phyloP scores from a whole-genome alignment of 2,797 vertebrate genomes.

The Mus caroli region DNA sequence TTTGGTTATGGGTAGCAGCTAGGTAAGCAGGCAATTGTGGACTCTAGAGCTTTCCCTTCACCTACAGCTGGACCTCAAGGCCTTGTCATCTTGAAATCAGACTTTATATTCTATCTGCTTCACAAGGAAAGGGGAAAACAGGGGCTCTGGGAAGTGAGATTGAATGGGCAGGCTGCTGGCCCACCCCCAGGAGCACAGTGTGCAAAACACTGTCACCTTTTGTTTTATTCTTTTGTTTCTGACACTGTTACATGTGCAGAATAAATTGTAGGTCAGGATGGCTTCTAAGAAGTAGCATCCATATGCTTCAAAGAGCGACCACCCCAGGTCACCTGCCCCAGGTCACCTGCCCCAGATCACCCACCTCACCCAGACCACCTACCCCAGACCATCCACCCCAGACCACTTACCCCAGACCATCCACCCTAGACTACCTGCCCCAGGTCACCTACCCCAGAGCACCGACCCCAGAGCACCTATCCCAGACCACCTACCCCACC shows the following conservation, averaged over 20 bases:
- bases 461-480: neutral
- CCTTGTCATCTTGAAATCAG: neutral
- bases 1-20: neutral
- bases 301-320: neutral
- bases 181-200: no score
- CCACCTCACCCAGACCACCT: neutral
- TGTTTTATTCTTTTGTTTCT: neutral
- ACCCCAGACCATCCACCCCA: neutral
- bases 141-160: neutral
- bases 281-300: neutral
- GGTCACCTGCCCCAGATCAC: neutral
- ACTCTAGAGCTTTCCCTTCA: no score
- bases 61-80: neutral
- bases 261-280: neutral
- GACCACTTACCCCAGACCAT: neutral
- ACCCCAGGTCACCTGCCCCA: neutral
- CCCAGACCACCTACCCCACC: neutral
- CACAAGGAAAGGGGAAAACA: neutral
- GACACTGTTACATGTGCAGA: neutral
- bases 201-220: neutral
- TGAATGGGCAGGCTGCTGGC: neutral
- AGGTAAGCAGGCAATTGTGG: fast-evolving
- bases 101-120: no score
- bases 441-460: neutral
- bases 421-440: neutral